Evolutionary conservation across 2,888 invertebrate species (phyloP).

Genomic region (Falcaria lacertinaria): DNA sequence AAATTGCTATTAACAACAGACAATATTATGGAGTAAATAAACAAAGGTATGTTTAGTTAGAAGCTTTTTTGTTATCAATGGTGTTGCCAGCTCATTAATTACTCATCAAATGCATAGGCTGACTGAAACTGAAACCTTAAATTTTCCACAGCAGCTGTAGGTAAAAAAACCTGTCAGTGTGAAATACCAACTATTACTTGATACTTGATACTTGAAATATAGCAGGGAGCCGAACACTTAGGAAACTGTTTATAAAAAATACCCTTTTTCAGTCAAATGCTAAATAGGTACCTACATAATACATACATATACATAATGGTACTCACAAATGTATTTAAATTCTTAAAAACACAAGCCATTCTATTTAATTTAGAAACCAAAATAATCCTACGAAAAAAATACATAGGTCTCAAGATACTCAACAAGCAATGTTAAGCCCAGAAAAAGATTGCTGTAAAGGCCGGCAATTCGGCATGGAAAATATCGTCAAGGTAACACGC

Average conservation of each 20-base stretch:
- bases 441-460: conserved; percentile 8
- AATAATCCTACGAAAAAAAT: neutral
- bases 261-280: too few species aligned
- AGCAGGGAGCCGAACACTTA: too few species aligned
- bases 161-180: neutral
- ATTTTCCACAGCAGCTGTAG: neutral
- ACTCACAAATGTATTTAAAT: neutral
- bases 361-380: neutral
- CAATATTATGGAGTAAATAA: neutral
- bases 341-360: neutral
- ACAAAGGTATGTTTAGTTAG: neutral
- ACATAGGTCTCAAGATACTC: neutral
- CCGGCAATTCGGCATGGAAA: conserved; percentile 30
- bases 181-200: too few species aligned
- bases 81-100: neutral
- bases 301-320: too few species aligned
- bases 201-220: too few species aligned
- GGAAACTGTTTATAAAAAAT: too few species aligned
- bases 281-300: too few species aligned
- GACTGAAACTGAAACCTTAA: too few species aligned
- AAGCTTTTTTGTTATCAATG: neutral
- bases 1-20: neutral
- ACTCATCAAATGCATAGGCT: too few species aligned
- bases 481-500: conserved; percentile 36
- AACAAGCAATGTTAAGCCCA: neutral